Base-by-base conservation (phyloP, 2,113 vertebrate species). In the Mirounga angustirostris region DNA sequence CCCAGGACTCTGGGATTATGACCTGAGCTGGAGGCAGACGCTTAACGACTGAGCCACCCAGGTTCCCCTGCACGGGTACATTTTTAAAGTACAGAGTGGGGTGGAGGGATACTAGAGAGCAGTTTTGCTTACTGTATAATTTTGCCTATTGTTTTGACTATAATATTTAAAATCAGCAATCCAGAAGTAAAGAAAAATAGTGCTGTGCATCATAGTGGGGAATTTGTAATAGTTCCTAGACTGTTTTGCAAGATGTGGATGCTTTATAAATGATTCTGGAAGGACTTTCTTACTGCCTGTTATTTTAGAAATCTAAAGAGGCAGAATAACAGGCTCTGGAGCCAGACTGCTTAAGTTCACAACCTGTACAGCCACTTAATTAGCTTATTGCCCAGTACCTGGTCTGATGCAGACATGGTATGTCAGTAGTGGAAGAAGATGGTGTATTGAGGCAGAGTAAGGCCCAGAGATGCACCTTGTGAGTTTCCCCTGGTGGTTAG, bases 301-400 rank as follows among this genome's bases (percentile, higher is more conserved):
- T 92, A 73, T 58, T 97, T 96, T 94, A 93, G 91, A 94, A 84
- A 65, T 33, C 22, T 43, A 33, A 46, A 85, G 52, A 85, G n/a
- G 30, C 28, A 63, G 59, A 95, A 22, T 26, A 83, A 59, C 54
- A 82, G 54, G 10, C 69, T 56, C 4, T 95, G 24, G 50, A 89
- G 95, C 22, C 43, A 65, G 43, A 78, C 65, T 81, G 36, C 43
- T 76, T 79, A 50, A 76, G 5, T 92, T 79, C 21, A 76, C 87
- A 92, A 92, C 61, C 54, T 71, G 9, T n/a, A 16, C 22, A 94
- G 52, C 33, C n/a, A 40, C 24, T 85, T 43, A 90, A 54, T 2
- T 76, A 82, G 16, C 40, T 87, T 67, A 56, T 74, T 90, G 46
- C 4, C 24, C 30, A 67, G 16, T 50, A 14, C 16, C n/a, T 74